Conservation (phyloP, 2,797 vertebrate genomes). For the Poecilia gillii region DNA sequence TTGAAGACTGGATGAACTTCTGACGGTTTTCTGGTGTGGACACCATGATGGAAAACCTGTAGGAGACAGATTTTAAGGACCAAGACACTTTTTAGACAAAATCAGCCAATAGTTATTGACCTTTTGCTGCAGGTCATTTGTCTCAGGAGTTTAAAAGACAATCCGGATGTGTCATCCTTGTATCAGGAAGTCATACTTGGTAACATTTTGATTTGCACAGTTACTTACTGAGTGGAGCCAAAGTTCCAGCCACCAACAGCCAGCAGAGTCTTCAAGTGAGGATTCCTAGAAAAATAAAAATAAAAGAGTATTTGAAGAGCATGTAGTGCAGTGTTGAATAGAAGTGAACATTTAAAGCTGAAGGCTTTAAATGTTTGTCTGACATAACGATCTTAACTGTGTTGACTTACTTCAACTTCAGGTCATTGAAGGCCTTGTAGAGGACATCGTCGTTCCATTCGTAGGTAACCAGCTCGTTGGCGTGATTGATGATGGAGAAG, state of each 20-base stretch:
- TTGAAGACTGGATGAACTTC: constrained; percentile 82
- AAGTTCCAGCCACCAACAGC: constrained; percentile 87
- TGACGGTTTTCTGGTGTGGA: constrained; percentile 75
- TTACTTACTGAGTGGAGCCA: constrained; percentile 80
- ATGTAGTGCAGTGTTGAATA: neutral
- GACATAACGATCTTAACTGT: neutral
- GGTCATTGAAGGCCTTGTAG: constrained; percentile 79
- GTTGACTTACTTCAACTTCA: constrained; percentile 77
- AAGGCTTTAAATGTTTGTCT: neutral
- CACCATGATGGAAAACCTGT: constrained; percentile 86
- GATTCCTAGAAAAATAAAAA: constrained; percentile 73
- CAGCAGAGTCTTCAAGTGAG: constrained; percentile 80
- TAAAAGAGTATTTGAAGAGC: constrained; percentile 1
- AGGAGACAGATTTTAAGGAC: neutral
- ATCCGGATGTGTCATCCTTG: neutral
- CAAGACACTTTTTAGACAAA: neutral
- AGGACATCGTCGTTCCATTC: constrained; percentile 78
- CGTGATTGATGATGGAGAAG: constrained; percentile 80
- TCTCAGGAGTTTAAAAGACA: neutral
- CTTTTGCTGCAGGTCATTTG: neutral
- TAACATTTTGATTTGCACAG: neutral
- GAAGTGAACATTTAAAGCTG: neutral
- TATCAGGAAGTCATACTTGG: neutral
- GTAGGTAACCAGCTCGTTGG: constrained; percentile 75
- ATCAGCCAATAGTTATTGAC: neutral